phyloP scores from a whole-genome alignment of 2,888 invertebrate species.

The Phorcus lineatus region DNA sequence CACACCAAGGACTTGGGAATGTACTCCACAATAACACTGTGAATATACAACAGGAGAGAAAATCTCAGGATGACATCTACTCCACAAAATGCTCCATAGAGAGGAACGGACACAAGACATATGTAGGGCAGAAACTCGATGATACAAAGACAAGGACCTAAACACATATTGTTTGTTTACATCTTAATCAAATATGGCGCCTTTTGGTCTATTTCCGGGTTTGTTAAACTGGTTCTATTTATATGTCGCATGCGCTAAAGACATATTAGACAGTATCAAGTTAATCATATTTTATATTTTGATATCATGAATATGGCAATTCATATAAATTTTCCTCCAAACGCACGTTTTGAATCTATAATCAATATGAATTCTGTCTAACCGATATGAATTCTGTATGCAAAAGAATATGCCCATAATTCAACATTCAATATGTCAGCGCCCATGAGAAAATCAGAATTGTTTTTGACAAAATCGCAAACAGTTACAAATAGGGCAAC shows the following conservation, averaged over 20 bases:
- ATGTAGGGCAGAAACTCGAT: constrained; percentile 62
- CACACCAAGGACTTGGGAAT: constrained; percentile 59
- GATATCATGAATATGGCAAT: too few species aligned
- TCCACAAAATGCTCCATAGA: constrained; percentile 65
- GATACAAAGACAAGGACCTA: constrained; percentile 46
- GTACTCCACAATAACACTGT: constrained; percentile 49
- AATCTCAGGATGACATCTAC: constrained; percentile 57
- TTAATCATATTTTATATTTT: too few species aligned
- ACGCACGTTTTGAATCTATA: too few species aligned
- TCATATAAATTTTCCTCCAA: too few species aligned
- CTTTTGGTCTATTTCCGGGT: not conserved
- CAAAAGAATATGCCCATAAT: not conserved
- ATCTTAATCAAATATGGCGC: constrained; percentile 26
- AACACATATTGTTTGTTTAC: constrained; percentile 46
- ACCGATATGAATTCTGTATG: too few species aligned
- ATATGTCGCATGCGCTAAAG: too few species aligned
- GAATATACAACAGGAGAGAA: constrained; percentile 57
- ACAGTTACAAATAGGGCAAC: too few species aligned
- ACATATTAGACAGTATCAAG: too few species aligned
- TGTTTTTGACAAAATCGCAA: too few species aligned
- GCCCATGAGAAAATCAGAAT: constrained; percentile 4
- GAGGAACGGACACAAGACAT: constrained; percentile 60
- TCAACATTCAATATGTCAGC: constrained; percentile 36
- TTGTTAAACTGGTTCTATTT: not conserved
- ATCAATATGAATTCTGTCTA: too few species aligned